Percentiles rank a stretch among this genome's conserved stretches.
These are phyloP conservation scores for Kradibia gibbosae DNA, from an alignment of 1,140 invertebrate species.

Conservation along the genomic window DNA sequence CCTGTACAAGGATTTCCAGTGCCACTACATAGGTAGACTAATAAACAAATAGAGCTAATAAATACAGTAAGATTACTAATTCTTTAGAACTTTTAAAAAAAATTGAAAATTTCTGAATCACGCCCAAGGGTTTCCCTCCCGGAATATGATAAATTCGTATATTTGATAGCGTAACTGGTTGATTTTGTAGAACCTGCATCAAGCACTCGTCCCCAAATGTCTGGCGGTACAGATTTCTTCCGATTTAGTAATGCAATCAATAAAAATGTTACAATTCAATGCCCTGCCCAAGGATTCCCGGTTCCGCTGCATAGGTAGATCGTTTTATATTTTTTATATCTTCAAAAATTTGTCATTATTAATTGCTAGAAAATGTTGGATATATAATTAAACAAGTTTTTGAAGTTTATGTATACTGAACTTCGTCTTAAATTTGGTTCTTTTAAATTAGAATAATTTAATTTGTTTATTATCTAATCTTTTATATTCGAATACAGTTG, in stretches of 20 bases:
- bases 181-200: slow-evolving; percentile 69
- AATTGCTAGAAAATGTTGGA: no score
- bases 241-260: slow-evolving; percentile 61
- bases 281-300: slow-evolving; percentile 77
- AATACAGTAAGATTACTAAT: background rate
- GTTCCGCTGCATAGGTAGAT: slow-evolving; percentile 74
- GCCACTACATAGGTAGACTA: slow-evolving; percentile 73
- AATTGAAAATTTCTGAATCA: background rate
- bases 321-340: slow-evolving; percentile 70
- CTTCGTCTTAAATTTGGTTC: no score
- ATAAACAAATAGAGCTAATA: background rate
- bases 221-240: slow-evolving; percentile 66
- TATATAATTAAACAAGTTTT: no score
- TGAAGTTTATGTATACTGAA: no score
- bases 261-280: slow-evolving; percentile 72
- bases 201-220: slow-evolving; percentile 66
- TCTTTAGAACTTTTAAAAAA: background rate
- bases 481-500: slow-evolving; percentile 43
- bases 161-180: slow-evolving; percentile 11
- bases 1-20: slow-evolving; percentile 77
- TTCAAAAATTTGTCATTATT: slow-evolving; percentile 52
- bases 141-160: slow-evolving; percentile 67
- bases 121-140: slow-evolving; percentile 80
- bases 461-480: no score
- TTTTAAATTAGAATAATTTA: no score